phyloP scores from a whole-genome alignment of 2,113 vertebrate genomes.

The Colistium nudipinnis region DNA sequence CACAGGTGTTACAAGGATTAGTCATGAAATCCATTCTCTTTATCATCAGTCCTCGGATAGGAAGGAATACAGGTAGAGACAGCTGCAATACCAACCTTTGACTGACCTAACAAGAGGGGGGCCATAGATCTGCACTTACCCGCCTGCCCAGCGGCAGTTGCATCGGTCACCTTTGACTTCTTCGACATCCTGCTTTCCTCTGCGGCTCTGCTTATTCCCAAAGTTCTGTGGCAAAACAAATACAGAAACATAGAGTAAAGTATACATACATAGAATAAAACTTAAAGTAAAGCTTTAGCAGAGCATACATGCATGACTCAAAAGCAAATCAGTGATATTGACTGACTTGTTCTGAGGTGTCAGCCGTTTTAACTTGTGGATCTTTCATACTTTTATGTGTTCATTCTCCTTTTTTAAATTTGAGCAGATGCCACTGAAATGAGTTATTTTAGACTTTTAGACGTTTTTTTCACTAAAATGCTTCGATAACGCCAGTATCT shows the following conservation, averaged over 20 bases:
- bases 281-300: slow-evolving; percentile 21
- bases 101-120: slow-evolving; percentile 30
- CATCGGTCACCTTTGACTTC: slow-evolving; percentile 77
- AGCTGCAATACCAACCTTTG: slow-evolving; percentile 33
- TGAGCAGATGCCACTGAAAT: slow-evolving; percentile 1
- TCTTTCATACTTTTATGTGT: background rate
- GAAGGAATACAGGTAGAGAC: slow-evolving; percentile 17
- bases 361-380: slow-evolving; percentile 5
- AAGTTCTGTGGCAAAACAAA: slow-evolving; percentile 45
- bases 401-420: slow-evolving; percentile 13
- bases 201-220: slow-evolving; percentile 50
- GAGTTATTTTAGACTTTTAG: background rate
- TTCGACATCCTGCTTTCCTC: slow-evolving; percentile 70
- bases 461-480: background rate
- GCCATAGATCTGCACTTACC: slow-evolving; percentile 70
- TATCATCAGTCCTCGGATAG: background rate
- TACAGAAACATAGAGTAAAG: background rate
- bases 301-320: background rate
- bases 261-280: too few species aligned
- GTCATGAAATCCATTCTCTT: slow-evolving; percentile 8
- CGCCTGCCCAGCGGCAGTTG: slow-evolving; percentile 79
- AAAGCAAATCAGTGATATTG: background rate
- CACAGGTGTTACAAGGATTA: background rate
- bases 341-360: slow-evolving; percentile 2
- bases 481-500: too few species aligned